These are phyloP conservation scores for Lepus europaeus DNA, from an alignment of 2,113 vertebrate genomes.

Conservation along the genomic window DNA sequence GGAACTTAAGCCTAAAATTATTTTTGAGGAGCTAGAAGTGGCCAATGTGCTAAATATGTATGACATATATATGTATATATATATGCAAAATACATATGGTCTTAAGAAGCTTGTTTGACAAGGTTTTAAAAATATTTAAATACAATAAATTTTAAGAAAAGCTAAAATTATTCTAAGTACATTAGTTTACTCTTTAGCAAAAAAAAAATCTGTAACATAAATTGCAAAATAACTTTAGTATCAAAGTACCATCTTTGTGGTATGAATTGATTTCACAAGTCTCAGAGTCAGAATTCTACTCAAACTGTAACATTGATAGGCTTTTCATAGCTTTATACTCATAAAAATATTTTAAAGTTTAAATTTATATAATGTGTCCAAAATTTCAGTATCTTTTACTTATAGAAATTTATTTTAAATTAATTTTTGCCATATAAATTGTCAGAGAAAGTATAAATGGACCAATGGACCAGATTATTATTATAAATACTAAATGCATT, in stretches of 20 bases:
- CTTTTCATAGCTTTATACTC: constrained; percentile 70
- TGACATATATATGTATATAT: neutral
- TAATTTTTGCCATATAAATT: constrained; percentile 70
- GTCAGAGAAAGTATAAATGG: neutral
- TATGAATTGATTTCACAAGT: neutral
- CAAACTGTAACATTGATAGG: constrained; percentile 14
- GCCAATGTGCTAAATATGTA: neutral
- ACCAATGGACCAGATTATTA: neutral
- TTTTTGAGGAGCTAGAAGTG: constrained; percentile 33
- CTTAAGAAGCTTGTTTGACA: neutral
- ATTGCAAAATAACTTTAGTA: neutral
- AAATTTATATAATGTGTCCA: constrained; percentile 68
- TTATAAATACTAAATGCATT: neutral
- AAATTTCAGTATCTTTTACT: constrained; percentile 71
- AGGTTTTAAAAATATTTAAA: constrained; percentile 35
- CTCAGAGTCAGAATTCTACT: neutral
- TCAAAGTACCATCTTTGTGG: neutral
- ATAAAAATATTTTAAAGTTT: constrained; percentile 78
- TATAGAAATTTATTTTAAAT: constrained; percentile 73
- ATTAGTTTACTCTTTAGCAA: neutral
- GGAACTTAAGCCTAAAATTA: neutral
- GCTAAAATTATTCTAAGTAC: neutral
- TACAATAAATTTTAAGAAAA: constrained; percentile 25
- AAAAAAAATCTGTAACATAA: constrained; percentile 10
- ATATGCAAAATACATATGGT: neutral